A percentile compares a stretch with the other conserved stretches of the same genome.
These are phyloP conservation scores for Petroica traversi DNA, from an alignment of 2,113 vertebrate species.

Conservation along the genomic window DNA sequence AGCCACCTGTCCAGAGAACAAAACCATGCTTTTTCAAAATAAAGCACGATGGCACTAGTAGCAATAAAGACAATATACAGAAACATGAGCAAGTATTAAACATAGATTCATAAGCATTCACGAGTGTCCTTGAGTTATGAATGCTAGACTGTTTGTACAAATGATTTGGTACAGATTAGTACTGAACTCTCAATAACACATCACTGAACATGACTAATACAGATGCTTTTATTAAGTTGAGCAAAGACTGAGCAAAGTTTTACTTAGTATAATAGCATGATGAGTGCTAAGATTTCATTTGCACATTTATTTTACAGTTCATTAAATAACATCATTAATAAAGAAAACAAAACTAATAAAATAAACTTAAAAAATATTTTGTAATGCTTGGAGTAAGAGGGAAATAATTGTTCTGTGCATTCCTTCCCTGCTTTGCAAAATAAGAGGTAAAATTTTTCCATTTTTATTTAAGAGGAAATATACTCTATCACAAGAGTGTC, in stretches of 20 bases:
- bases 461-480: slow-evolving; percentile 1
- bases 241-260: background rate
- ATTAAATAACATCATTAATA: background rate
- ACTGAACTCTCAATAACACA: background rate
- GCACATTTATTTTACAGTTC: background rate
- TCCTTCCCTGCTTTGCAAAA: background rate
- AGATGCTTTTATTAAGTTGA: background rate
- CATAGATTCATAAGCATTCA: background rate
- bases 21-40: background rate
- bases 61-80: background rate
- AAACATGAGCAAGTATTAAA: background rate
- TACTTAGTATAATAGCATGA: background rate
- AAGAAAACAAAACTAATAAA: background rate
- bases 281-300: background rate
- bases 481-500: background rate
- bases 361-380: background rate
- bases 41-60: background rate
- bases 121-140: background rate
- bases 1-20: background rate
- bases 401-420: background rate
- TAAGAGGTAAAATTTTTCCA: background rate
- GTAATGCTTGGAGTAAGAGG: background rate
- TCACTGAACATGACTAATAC: background rate
- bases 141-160: background rate
- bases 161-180: background rate